A percentile compares a stretch with the other conserved stretches of the same genome.
Evolutionary conservation across 2,113 vertebrate species (phyloP).

Genomic region (Scatophagus argus): DNA sequence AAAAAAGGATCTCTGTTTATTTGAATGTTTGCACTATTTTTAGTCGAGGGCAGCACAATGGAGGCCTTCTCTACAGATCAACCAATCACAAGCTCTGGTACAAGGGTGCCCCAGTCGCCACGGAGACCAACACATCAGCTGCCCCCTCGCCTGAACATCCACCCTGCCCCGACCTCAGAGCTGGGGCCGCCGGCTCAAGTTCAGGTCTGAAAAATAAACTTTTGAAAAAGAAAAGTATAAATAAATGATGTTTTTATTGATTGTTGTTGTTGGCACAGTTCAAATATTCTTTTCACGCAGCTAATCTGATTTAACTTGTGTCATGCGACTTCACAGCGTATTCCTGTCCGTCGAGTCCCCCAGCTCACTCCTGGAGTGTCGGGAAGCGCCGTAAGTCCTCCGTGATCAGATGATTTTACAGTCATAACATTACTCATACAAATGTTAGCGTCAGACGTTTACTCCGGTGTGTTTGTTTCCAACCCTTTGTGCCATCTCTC

Average conservation of each 20-base stretch:
- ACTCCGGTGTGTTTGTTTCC: not conserved
- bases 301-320: not conserved
- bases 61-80: slow-evolving; percentile 90
- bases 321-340: slow-evolving; percentile 67
- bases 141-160: slow-evolving; percentile 91
- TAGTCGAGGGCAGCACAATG: slow-evolving; percentile 86
- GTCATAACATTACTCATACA: rapidly evolving
- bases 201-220: slow-evolving; percentile 40
- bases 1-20: not conserved
- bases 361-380: slow-evolving; percentile 89
- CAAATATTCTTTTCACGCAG: not conserved
- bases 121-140: slow-evolving; percentile 89
- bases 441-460: not conserved
- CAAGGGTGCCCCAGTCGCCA: slow-evolving; percentile 91
- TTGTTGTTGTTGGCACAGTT: not conserved
- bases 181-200: slow-evolving; percentile 92
- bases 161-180: slow-evolving; percentile 90
- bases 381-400: slow-evolving; percentile 87
- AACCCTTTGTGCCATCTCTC: not conserved
- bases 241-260: no score
- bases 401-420: not conserved
- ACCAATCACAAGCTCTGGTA: slow-evolving; percentile 88
- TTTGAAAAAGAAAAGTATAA: not conserved
- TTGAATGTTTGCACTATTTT: slow-evolving; percentile 6
- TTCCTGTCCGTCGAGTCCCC: slow-evolving; percentile 87